These are phyloP conservation scores for Plectrocnemia conspersa DNA, from an alignment of 1,140 invertebrate genomes.

Conservation along the genomic window DNA sequence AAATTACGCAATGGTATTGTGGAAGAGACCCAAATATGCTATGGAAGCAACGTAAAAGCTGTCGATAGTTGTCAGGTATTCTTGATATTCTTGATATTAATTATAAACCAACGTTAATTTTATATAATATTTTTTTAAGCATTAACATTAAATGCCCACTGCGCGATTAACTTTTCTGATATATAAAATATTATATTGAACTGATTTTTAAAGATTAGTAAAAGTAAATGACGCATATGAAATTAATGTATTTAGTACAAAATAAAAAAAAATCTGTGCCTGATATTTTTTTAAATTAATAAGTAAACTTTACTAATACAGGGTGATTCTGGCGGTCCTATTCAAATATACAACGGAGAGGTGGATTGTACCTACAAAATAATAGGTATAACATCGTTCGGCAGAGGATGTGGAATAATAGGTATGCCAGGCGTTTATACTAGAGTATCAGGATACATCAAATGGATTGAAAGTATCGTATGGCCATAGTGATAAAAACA, in stretches of 20 bases:
- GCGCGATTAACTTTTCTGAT: not conserved
- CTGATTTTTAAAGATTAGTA: constrained; percentile 32
- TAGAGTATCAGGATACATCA: constrained; percentile 57
- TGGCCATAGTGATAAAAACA: too few species aligned
- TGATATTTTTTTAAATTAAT: too few species aligned
- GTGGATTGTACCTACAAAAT: constrained; percentile 48
- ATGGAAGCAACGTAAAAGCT: not conserved
- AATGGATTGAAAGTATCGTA: constrained; percentile 63
- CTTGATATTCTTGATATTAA: constrained; percentile 29
- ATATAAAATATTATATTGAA: not conserved
- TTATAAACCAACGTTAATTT: constrained; percentile 27
- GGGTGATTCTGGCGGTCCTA: constrained; percentile 45
- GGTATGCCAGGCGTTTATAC: constrained; percentile 63
- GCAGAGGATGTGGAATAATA: constrained; percentile 53
- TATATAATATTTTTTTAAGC: constrained; percentile 36
- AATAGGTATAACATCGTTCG: constrained; percentile 62
- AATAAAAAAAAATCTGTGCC: too few species aligned
- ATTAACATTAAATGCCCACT: constrained; percentile 38
- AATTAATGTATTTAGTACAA: not conserved
- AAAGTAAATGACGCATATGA: not conserved
- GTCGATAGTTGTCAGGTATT: constrained; percentile 35
- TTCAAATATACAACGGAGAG: constrained; percentile 40
- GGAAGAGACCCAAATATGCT: not conserved
- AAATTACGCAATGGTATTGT: too few species aligned
- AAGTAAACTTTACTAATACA: constrained; percentile 30